Evolutionary conservation across 2,888 invertebrate genomes (phyloP).

Genomic region (Tetragonula carbonaria): DNA sequence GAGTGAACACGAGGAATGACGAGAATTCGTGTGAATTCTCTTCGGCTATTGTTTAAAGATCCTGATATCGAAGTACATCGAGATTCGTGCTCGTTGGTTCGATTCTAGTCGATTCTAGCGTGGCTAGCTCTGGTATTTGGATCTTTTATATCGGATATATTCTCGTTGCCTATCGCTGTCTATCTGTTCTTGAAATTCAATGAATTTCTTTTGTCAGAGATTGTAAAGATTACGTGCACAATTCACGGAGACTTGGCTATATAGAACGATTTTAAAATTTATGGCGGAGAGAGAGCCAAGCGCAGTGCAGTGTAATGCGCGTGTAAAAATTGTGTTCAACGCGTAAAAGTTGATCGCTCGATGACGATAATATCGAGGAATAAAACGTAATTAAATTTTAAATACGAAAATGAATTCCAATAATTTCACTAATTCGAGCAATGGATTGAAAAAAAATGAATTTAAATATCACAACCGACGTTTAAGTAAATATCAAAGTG

Average conservation of each 20-base stretch:
- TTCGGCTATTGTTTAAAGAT: not conserved
- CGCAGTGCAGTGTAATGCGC: too few relatives aligned
- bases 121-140: not conserved
- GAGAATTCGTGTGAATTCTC: conserved; percentile 29
- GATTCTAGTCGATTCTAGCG: not conserved
- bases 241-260: not conserved
- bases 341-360: too few relatives aligned
- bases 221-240: not conserved
- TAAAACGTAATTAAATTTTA: too few relatives aligned
- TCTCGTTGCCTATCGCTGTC: not conserved
- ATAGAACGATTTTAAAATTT: not conserved
- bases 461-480: too few relatives aligned
- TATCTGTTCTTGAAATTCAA: not conserved
- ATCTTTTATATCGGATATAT: not conserved
- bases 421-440: too few relatives aligned
- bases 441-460: too few relatives aligned
- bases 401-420: too few relatives aligned
- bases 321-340: too few relatives aligned
- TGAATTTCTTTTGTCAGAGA: not conserved
- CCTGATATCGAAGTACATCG: not conserved
- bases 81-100: not conserved
- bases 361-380: too few relatives aligned
- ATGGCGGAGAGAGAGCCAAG: too few relatives aligned
- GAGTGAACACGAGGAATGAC: conserved; percentile 33
- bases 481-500: too few relatives aligned